Evolutionary conservation across 2,113 vertebrate species (phyloP).

Genomic region (Chauna torquata): DNA sequence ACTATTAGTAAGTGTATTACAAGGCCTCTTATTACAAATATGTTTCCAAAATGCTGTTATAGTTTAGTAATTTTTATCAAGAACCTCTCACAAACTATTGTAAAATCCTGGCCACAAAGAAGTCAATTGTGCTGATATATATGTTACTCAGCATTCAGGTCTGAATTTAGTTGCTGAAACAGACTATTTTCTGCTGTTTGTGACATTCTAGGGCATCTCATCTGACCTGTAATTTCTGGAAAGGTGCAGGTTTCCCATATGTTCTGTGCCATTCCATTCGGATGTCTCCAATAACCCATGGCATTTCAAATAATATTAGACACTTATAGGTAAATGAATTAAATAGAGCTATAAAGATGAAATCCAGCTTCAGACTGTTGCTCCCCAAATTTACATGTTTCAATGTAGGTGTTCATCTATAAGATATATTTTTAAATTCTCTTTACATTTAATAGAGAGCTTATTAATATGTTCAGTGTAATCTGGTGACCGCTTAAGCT

Average conservation of each 20-base stretch:
- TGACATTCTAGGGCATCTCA: not conserved
- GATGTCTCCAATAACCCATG: not conserved
- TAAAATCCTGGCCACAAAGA: not conserved
- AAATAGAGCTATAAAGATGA: not conserved
- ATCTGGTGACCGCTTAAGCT: not conserved
- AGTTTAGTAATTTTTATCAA: not conserved
- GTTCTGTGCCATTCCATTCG: not conserved
- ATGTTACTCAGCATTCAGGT: not conserved
- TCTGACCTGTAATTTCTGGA: not conserved
- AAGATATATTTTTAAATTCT: not conserved
- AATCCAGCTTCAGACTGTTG: not conserved
- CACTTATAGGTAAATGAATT: not conserved
- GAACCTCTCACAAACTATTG: not conserved
- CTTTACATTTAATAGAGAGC: fast-evolving
- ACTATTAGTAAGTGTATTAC: not conserved
- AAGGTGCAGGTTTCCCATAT: not conserved
- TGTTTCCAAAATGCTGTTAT: not conserved
- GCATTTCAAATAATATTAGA: not conserved
- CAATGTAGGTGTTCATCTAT: not conserved
- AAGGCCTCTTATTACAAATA: not conserved
- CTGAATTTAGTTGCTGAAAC: not conserved
- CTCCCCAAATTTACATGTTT: not conserved
- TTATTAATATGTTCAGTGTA: not conserved
- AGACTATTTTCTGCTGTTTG: not conserved
- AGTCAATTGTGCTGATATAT: not conserved